These are phyloP conservation scores for Epizoanthus rinbou DNA, from an alignment of 92 coral and sea anemone genomes.

Conservation along the genomic window DNA sequence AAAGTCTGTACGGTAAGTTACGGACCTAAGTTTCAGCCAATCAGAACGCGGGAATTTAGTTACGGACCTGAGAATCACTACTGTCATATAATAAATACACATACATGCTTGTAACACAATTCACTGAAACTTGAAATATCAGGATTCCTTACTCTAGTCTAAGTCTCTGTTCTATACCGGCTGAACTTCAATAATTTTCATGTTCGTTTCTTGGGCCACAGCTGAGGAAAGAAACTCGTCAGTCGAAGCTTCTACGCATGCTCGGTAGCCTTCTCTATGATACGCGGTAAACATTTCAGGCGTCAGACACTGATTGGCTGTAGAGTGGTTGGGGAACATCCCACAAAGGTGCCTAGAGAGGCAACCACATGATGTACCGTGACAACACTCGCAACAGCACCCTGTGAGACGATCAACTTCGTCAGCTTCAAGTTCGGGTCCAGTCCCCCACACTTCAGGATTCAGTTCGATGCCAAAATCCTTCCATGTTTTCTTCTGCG, in stretches of 20 bases:
- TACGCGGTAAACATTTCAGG: constrained; percentile 67
- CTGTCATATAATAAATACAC: too few relatives aligned
- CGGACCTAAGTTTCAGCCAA: too few relatives aligned
- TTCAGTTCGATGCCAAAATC: constrained; percentile 56
- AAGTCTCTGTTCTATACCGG: neutral
- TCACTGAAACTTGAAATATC: too few relatives aligned
- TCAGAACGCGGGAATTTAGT: too few relatives aligned
- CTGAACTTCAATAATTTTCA: neutral
- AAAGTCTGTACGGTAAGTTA: too few relatives aligned
- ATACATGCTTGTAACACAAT: too few relatives aligned
- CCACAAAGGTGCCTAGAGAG: constrained; percentile 51
- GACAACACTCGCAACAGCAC: constrained; percentile 73
- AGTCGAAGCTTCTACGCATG: constrained; percentile 60
- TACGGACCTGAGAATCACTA: too few relatives aligned
- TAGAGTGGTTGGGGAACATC: constrained; percentile 63
- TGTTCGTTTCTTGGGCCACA: neutral
- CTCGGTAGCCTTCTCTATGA: constrained; percentile 77
- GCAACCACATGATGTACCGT: constrained; percentile 31
- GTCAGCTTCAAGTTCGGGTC: constrained; percentile 57
- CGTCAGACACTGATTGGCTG: constrained; percentile 70
- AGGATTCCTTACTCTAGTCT: too few relatives aligned
- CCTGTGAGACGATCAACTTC: constrained; percentile 67
- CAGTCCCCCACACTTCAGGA: constrained; percentile 62
- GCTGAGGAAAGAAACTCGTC: constrained; percentile 34
- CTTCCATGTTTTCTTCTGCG: constrained; percentile 44